Evolutionary conservation across 2,113 vertebrate genomes (phyloP), one percentile per base, ranked within the genome.

Genomic region (Thalassoma bifasciatum): DNA sequence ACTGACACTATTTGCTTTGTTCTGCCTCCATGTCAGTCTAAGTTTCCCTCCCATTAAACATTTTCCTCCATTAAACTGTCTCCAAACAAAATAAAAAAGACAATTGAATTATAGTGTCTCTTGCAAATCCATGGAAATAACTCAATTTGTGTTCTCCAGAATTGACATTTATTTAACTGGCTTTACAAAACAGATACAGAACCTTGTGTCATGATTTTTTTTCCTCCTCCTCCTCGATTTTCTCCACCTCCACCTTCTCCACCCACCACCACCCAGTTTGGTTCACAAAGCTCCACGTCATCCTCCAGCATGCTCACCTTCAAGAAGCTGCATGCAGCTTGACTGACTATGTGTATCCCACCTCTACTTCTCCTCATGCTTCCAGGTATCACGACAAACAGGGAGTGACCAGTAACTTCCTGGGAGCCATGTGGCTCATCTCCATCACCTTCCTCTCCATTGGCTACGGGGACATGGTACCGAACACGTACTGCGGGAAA

Each of bases 361-460:
- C 77, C 49, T 91, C 62, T 91, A 83, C 82, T 85, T 89, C 38
- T 90, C 81, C 84, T 80, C 90, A 36, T 85, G 81, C 26, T 83
- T 69, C 70, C 90, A 98, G 97, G 95, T 98, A 98, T 93, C 97
- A 98, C 6, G 97, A 99, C 92, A 97, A 97, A 89, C 96, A 98
- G 92, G 96, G 98, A 86, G 95, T 98, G 88, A 98, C 97, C 88
- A 98, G 97, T 95, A 98, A 96, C 94, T 99, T 99, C 85, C 83
- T 99, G 93, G 97, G 96, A 50, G 97, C 97, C 64, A 99, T 99
- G 97, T 99, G 97, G 97, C 92, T 99, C 64, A 97, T 99, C 84
- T 99, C 97, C 72, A 98, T 99, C 85, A 99, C 97, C 90, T 99
- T 99, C 93, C 94, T 99, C 76, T 98, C 97, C 76, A 98, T 99